Evolutionary conservation across 2,113 vertebrate species (phyloP).

Genomic region (Prunella fulvescens): DNA sequence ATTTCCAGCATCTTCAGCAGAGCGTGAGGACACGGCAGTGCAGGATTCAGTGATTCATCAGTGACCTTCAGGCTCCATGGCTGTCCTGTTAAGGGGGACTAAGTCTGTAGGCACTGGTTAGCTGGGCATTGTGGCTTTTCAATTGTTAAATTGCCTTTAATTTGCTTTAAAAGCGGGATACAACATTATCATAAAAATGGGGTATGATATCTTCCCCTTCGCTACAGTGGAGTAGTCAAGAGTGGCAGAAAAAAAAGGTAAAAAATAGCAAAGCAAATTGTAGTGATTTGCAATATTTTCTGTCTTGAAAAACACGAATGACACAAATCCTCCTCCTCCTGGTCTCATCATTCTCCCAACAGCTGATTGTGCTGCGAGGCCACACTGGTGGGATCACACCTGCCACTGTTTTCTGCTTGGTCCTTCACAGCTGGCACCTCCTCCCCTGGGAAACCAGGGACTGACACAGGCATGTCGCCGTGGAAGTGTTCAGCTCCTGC

Average conservation of each 20-base stretch:
- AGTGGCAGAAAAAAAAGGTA: background rate
- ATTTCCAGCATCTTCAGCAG: background rate
- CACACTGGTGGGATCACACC: background rate
- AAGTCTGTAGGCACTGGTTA: background rate
- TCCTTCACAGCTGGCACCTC: background rate
- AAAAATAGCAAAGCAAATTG: background rate
- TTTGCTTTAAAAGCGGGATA: background rate
- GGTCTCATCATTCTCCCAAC: background rate
- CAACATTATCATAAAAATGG: background rate
- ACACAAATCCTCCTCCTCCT: background rate
- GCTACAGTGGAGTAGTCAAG: background rate
- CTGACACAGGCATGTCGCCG: background rate
- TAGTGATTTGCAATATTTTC: background rate
- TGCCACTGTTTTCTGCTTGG: rapidly evolving
- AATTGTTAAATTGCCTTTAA: background rate
- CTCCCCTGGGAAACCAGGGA: background rate
- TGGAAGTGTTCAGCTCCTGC: background rate
- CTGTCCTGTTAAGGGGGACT: background rate
- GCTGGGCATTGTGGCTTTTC: background rate
- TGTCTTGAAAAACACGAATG: background rate
- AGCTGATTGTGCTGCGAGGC: background rate
- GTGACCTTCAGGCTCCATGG: background rate
- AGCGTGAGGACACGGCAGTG: background rate
- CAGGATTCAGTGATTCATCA: background rate
- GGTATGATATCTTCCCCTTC: background rate